Evolutionary conservation across 2,888 invertebrate genomes (phyloP).

Genomic region (Mechanitis messenoides): DNA sequence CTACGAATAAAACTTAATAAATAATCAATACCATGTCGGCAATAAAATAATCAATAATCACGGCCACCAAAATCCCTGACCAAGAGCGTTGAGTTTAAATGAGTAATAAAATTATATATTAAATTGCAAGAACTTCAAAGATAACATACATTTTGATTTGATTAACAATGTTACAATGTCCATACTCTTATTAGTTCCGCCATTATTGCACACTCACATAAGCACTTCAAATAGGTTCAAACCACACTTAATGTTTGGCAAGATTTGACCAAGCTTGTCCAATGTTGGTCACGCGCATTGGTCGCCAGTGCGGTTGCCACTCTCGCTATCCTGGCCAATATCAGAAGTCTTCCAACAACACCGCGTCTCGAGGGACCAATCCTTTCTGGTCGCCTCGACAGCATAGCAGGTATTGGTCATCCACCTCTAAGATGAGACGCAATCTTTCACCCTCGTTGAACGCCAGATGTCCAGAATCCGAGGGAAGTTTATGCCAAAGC

Average conservation of each 20-base stretch:
- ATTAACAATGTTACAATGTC: too few relatives aligned
- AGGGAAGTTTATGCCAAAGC: conserved; percentile 83
- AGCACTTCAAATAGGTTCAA: too few relatives aligned
- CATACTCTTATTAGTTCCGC: too few relatives aligned
- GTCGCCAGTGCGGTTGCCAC: conserved; percentile 67
- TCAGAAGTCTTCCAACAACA: conserved; percentile 76
- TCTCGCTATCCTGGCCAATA: conserved; percentile 65
- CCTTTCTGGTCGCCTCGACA: conserved; percentile 86
- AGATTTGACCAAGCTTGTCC: background rate
- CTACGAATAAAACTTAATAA: conserved; percentile 14
- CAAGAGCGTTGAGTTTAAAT: conserved; percentile 28
- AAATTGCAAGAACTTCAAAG: background rate
- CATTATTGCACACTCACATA: too few relatives aligned
- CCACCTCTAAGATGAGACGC: conserved; percentile 84
- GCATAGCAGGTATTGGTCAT: conserved; percentile 85
- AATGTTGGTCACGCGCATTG: conserved; percentile 45
- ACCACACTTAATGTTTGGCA: conserved; percentile 20
- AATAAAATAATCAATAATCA: conserved; percentile 18
- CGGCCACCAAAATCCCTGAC: conserved; percentile 30
- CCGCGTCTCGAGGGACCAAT: conserved; percentile 83
- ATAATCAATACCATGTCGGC: conserved; percentile 16
- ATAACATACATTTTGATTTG: too few relatives aligned
- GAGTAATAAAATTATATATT: conserved; percentile 47
- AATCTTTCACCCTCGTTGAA: conserved; percentile 86
- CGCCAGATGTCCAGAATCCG: conserved; percentile 85